Evolutionary conservation across 2,797 vertebrate genomes (phyloP).

Genomic region (Gallinago solitaria): DNA sequence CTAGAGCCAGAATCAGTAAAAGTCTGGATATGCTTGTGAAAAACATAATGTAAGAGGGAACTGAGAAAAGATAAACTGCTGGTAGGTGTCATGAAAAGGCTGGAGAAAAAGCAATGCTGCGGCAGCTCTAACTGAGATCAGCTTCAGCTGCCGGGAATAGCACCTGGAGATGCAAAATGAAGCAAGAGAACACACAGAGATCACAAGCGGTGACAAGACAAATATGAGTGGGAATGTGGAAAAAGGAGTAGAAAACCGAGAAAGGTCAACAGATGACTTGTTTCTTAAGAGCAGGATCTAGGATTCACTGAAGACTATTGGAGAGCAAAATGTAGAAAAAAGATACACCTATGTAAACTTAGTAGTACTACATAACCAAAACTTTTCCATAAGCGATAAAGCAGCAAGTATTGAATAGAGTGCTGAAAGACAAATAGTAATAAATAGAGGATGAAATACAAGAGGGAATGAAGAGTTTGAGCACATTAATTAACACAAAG

Average conservation of each 20-base stretch:
- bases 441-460: neutral
- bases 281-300: neutral
- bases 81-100: neutral
- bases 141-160: neutral
- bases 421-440: neutral
- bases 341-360: neutral
- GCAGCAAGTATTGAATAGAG: neutral
- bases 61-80: neutral
- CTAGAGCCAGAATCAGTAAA: neutral
- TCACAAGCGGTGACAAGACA: neutral
- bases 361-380: neutral
- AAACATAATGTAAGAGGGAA: neutral
- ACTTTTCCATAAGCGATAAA: neutral
- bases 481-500: constrained; percentile 15
- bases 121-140: neutral
- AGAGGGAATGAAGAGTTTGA: neutral
- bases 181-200: neutral
- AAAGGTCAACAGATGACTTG: neutral
- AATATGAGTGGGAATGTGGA: neutral
- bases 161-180: neutral
- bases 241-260: neutral
- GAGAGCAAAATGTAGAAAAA: neutral
- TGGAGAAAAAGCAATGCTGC: neutral
- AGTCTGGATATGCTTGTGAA: neutral
- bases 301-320: neutral